These are phyloP conservation scores for Meloe dianella DNA, from an alignment of 2,888 invertebrate genomes.

Conservation along the genomic window DNA sequence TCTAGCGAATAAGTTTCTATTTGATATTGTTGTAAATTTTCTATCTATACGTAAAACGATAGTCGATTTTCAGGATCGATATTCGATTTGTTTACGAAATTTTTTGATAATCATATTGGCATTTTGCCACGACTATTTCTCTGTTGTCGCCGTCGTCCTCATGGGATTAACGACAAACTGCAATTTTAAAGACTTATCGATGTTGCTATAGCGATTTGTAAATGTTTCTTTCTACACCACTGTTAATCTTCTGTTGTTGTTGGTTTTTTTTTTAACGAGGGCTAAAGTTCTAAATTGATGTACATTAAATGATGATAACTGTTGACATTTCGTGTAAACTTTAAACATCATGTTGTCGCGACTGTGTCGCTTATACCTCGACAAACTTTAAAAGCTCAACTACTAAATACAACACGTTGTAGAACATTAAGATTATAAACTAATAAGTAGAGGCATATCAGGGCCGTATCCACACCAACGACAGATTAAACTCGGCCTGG, in stretches of 20 bases:
- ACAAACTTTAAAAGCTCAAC: background rate
- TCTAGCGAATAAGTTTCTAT: background rate
- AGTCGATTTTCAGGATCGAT: background rate
- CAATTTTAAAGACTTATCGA: constrained; percentile 4
- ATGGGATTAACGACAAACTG: background rate
- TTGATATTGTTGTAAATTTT: background rate
- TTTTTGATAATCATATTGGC: background rate
- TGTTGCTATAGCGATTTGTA: background rate
- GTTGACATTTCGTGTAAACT: background rate
- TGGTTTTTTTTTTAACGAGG: background rate
- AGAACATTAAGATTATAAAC: background rate
- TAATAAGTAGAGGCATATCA: background rate
- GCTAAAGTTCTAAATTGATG: background rate
- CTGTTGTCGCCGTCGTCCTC: background rate
- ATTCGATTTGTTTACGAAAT: background rate
- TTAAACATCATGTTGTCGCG: background rate
- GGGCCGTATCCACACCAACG: too few species aligned
- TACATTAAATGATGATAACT: background rate
- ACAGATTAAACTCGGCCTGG: too few species aligned
- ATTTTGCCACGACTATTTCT: background rate
- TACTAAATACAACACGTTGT: background rate
- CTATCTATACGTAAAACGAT: background rate
- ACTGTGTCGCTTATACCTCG: background rate
- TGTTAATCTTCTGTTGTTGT: background rate
- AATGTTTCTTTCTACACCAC: background rate